A percentile compares a stretch with the other conserved stretches of the same genome.
phyloP scores from a whole-genome alignment of 2,113 vertebrate species.

The Nestor notabilis region DNA sequence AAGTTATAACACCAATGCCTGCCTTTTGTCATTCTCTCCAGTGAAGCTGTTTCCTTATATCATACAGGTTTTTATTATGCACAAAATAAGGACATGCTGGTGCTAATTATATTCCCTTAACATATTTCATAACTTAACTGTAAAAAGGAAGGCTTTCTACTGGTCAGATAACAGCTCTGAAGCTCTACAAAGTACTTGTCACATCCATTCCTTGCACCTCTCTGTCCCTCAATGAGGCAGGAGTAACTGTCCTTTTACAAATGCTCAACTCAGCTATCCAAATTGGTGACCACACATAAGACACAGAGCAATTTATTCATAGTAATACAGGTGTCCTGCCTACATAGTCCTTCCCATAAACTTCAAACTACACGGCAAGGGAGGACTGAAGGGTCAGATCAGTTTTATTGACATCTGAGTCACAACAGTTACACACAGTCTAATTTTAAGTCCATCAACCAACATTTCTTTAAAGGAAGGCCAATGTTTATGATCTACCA shows the following conservation, averaged over 20 bases:
- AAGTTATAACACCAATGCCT: neutral
- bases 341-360: neutral
- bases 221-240: neutral
- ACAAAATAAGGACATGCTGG: neutral
- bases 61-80: neutral
- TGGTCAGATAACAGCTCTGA: neutral
- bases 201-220: neutral
- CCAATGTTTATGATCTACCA: neutral
- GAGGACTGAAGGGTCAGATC: neutral
- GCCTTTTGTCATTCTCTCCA: neutral
- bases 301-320: neutral
- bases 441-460: neutral
- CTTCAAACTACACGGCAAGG: neutral
- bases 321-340: neutral
- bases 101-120: neutral
- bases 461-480: neutral
- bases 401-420: slow-evolving; percentile 52
- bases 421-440: neutral
- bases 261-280: neutral
- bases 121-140: neutral
- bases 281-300: neutral
- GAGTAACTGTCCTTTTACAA: neutral
- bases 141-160: neutral
- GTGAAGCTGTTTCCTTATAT: neutral
- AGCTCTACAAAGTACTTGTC: neutral